Conservation (phyloP, 2,888 invertebrate genomes). For the Agapostemon virescens region DNA sequence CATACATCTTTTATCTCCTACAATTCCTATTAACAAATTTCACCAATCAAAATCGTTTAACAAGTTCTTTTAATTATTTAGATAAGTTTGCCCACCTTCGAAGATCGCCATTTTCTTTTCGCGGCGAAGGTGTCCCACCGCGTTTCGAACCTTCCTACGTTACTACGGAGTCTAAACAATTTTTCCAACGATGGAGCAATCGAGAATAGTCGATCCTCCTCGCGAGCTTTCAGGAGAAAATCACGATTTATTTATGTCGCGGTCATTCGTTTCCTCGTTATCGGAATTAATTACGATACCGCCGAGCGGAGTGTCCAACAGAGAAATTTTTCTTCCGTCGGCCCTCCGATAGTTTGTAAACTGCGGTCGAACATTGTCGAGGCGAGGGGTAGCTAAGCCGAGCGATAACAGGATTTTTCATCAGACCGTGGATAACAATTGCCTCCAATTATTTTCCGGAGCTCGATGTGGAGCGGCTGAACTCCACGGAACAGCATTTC, state of each 20-base stretch:
- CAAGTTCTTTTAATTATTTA: too few relatives aligned
- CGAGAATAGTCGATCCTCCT: conserved; percentile 14
- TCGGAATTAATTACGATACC: conserved; percentile 67
- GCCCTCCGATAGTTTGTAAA: conserved; percentile 45
- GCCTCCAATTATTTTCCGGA: conserved; percentile 28
- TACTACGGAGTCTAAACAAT: conserved; percentile 54
- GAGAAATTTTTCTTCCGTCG: conserved; percentile 32
- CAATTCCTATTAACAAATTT: neutral
- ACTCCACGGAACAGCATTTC: neutral
- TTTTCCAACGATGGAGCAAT: conserved; percentile 42
- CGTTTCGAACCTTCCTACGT: neutral
- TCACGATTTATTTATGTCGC: conserved; percentile 57
- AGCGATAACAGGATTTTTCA: conserved; percentile 44
- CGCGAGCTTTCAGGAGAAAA: conserved; percentile 37
- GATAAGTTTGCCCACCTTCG: too few relatives aligned
- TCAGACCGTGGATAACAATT: conserved; percentile 21
- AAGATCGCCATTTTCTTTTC: neutral
- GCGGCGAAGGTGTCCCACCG: neutral
- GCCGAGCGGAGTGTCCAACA: conserved; percentile 16
- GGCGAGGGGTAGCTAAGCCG: neutral
- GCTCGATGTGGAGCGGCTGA: neutral
- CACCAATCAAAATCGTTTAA: too few relatives aligned
- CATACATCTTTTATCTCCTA: neutral
- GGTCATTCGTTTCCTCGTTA: conserved; percentile 60
- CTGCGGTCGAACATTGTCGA: neutral